Evolutionary conservation across 2,797 vertebrate genomes (phyloP).

Genomic region (Smutsia gigantea): DNA sequence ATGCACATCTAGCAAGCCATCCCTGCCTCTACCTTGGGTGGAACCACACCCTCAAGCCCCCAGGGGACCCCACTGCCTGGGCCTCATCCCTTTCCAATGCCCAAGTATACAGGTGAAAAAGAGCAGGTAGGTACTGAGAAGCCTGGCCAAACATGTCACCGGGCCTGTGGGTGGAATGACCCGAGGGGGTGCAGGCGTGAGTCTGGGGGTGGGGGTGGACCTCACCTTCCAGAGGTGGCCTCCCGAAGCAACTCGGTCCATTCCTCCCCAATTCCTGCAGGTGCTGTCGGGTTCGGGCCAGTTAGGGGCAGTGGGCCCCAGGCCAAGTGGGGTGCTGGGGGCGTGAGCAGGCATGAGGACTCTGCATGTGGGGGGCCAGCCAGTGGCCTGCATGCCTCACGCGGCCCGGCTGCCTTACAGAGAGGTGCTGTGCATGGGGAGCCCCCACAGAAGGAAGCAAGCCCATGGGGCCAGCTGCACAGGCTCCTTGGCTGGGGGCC

Average conservation of each 20-base stretch:
- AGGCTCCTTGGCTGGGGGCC: background rate
- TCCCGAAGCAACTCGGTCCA: slow-evolving; percentile 83
- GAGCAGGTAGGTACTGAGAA: no score
- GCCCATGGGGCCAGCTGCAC: slow-evolving; percentile 56
- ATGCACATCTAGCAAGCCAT: rapidly evolving
- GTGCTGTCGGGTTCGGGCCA: slow-evolving; percentile 79
- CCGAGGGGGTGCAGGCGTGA: background rate
- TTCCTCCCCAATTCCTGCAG: slow-evolving; percentile 85
- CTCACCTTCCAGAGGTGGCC: slow-evolving; percentile 90
- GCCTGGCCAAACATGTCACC: rapidly evolving
- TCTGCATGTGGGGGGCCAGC: slow-evolving; percentile 81
- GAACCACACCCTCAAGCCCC: rapidly evolving
- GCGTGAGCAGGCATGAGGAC: slow-evolving; percentile 93
- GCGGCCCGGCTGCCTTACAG: slow-evolving; percentile 79
- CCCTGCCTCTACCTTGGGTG: rapidly evolving
- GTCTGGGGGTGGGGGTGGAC: rapidly evolving
- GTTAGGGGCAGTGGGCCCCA: slow-evolving; percentile 79
- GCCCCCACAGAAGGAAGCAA: background rate
- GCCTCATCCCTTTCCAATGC: no score
- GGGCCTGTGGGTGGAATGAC: rapidly evolving
- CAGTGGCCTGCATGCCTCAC: slow-evolving; percentile 84
- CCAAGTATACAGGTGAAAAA: no score
- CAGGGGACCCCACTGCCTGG: background rate
- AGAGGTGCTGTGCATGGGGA: slow-evolving; percentile 37
- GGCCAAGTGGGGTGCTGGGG: slow-evolving; percentile 93